phyloP scores from a whole-genome alignment of 2,797 vertebrate species.

The Pogonophryne albipinna region DNA sequence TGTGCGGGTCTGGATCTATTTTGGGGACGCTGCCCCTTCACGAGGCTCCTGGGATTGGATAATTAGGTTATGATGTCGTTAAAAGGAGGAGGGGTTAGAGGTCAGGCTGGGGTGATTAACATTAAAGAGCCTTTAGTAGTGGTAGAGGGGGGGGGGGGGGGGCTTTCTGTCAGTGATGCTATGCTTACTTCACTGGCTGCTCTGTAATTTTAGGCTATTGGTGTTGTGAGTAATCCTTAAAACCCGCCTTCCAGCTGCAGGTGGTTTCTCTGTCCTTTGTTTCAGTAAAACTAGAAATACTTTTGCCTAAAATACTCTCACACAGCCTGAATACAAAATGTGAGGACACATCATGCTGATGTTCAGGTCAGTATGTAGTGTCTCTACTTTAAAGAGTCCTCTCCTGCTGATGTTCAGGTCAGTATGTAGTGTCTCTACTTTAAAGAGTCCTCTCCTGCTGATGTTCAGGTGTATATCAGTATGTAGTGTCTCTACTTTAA shows the following conservation, averaged over 20 bases:
- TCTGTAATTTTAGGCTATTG: conserved; percentile 61
- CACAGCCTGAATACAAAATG: too few species aligned
- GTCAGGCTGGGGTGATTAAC: conserved; percentile 72
- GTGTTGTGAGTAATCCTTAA: conserved; percentile 35
- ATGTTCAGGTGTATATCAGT: too few species aligned
- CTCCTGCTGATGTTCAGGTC: too few species aligned
- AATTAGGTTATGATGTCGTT: conserved; percentile 77
- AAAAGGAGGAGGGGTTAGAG: conserved; percentile 72
- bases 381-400: too few species aligned
- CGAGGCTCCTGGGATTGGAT: conserved; percentile 57
- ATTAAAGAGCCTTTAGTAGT: conserved; percentile 69
- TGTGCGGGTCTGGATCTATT: conserved; percentile 30
- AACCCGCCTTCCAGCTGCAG: conserved; percentile 54
- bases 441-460: too few species aligned
- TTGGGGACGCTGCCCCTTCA: conserved; percentile 38
- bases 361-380: too few species aligned
- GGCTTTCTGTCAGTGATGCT: conserved; percentile 42
- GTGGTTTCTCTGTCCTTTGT: conserved; percentile 45
- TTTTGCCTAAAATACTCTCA: too few species aligned
- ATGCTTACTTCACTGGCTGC: conserved; percentile 45
- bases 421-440: too few species aligned
- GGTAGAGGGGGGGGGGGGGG: conserved; percentile 33
- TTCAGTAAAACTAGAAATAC: too few species aligned
- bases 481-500: too few species aligned
- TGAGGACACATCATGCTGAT: too few species aligned